These are phyloP conservation scores for Rhizoglyphus robini DNA, from an alignment of 1,140 invertebrate genomes.

Conservation along the genomic window DNA sequence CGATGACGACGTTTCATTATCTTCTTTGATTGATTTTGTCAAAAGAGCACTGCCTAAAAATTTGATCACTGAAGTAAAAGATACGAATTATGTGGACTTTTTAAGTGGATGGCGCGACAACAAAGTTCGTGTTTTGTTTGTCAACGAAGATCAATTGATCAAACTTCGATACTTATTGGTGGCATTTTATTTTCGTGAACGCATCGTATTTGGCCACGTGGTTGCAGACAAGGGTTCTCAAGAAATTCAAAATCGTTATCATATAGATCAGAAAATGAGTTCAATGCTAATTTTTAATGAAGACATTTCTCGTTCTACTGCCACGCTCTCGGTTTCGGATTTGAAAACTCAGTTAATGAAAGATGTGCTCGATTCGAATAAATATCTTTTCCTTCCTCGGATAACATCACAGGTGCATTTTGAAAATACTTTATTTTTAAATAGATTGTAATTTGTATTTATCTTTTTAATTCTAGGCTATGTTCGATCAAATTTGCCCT, in stretches of 20 bases:
- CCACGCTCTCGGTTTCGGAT: slow-evolving; percentile 68
- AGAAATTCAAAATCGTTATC: slow-evolving; percentile 37
- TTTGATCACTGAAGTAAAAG: slow-evolving; percentile 52
- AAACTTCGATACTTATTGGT: slow-evolving; percentile 71
- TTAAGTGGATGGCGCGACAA: slow-evolving; percentile 79
- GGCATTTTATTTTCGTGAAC: slow-evolving; percentile 66
- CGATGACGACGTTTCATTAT: slow-evolving; percentile 55
- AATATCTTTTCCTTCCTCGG: slow-evolving; percentile 70
- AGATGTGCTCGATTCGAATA: slow-evolving; percentile 73
- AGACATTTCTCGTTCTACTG: slow-evolving; percentile 59
- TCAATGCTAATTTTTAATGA: slow-evolving; percentile 83
- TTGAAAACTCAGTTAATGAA: slow-evolving; percentile 71
- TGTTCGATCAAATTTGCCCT: slow-evolving; percentile 74
- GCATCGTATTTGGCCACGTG: slow-evolving; percentile 73
- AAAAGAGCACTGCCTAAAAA: slow-evolving; percentile 66
- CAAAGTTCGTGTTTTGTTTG: slow-evolving; percentile 70
- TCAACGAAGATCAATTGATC: slow-evolving; percentile 58
- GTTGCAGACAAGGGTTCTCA: slow-evolving; percentile 26
- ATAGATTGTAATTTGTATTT: not conserved
- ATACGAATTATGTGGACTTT: slow-evolving; percentile 59
- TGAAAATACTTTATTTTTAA: no score
- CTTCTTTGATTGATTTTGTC: slow-evolving; percentile 70
- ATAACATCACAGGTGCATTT: slow-evolving; percentile 68
- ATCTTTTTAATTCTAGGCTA: slow-evolving; percentile 35
- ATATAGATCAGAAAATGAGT: slow-evolving; percentile 60